These are phyloP conservation scores for Fragum whitleyi DNA, from an alignment of 2,888 invertebrate genomes.

Conservation along the genomic window DNA sequence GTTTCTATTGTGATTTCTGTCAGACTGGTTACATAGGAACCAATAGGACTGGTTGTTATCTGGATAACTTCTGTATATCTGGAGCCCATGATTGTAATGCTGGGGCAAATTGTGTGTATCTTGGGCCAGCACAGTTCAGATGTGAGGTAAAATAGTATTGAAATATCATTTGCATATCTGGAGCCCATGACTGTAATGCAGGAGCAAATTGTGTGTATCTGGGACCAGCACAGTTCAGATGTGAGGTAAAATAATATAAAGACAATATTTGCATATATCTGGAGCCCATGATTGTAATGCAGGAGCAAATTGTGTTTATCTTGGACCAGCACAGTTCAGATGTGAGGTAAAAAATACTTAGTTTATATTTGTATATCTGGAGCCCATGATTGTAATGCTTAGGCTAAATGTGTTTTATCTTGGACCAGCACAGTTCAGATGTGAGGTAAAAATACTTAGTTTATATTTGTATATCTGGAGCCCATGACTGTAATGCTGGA, in stretches of 20 bases:
- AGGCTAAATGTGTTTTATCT: constrained; percentile 71
- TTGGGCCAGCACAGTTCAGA: constrained; percentile 69
- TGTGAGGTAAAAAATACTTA: constrained; percentile 69
- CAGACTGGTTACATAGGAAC: constrained; percentile 75
- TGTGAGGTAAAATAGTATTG: constrained; percentile 68
- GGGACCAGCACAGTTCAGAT: too few relatives aligned
- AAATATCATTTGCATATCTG: too few relatives aligned
- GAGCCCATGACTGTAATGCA: too few relatives aligned
- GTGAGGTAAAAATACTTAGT: constrained; percentile 66
- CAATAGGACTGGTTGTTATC: constrained; percentile 69
- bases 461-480: too few relatives aligned
- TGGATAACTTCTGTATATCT: constrained; percentile 73
- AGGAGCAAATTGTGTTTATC: constrained; percentile 69
- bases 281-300: constrained; percentile 67
- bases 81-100: constrained; percentile 68
- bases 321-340: constrained; percentile 69
- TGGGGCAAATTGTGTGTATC: constrained; percentile 69
- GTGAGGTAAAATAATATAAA: too few relatives aligned
- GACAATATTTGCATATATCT: constrained; percentile 72
- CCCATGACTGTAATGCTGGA: too few relatives aligned
- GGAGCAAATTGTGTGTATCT: too few relatives aligned
- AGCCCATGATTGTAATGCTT: constrained; percentile 52
- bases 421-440: constrained; percentile 70
- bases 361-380: too few relatives aligned
- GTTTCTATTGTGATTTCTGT: constrained; percentile 77